Evolutionary conservation across 2,888 invertebrate genomes (phyloP), one percentile per base, ranked within the genome.

Genomic region (Oxycera nigricornis): DNA sequence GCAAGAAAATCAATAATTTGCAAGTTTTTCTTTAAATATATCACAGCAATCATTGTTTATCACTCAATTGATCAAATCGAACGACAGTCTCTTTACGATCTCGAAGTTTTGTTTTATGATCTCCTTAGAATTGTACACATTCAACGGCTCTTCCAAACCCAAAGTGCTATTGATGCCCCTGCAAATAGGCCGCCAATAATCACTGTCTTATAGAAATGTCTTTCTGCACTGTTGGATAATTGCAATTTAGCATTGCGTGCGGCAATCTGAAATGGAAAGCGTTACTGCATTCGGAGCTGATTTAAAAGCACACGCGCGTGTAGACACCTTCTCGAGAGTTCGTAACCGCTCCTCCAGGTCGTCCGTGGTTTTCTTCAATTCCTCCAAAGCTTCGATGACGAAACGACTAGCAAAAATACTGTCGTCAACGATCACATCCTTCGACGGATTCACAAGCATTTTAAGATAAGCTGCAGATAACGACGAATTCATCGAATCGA

Each of bases 331-430:
- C 2, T 81, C 80, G 2, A 84, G 75, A 9, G 79, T 79, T 2
- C 76, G 75, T 1, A 85, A 74, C 61, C 83, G 81, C 39, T 79
- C 76, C 4, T 80, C 79, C 26, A 83, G 79, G 59, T 83, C 83
- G 20, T 80, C 78, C 0, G 83, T 79, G 2, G 81, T 79, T 0
- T 78, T 77, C 30, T 80, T 79, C 2, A 84, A 76, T 61, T 83
- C 83, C n/a, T 79, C 79, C 1, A 85, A 62, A 0, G 85, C 82
- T 41, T 83, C 82, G n/a, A 84, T 46, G 0, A 84, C 83, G 73
- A 83, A 83, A 57, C 82, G 80, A 72, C 85, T 85, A 0, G 84
- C 84, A 76, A 82, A 85, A n/a, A 80, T 79, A 22, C 82, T 84
- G 11, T 84, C 84, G 2, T 83, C 84, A 0, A 85, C 79, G 4